Evolutionary conservation across 2,797 vertebrate genomes (phyloP).

Genomic region (Bovichtus variegatus): DNA sequence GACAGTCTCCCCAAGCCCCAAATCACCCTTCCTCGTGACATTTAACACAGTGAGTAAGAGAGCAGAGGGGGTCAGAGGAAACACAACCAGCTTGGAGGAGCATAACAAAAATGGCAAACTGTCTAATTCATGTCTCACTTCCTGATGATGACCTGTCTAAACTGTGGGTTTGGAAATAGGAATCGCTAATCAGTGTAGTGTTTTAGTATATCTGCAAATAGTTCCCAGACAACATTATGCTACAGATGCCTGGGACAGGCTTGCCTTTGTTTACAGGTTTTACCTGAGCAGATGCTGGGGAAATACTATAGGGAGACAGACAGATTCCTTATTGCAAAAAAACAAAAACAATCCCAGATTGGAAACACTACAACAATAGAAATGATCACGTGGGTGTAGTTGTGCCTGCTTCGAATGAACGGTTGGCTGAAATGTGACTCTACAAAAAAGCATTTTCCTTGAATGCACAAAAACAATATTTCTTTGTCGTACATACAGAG

Average conservation of each 20-base stretch:
- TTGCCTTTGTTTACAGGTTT: background rate
- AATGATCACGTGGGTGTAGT: background rate
- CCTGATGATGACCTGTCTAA: constrained; percentile 21
- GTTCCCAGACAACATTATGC: background rate
- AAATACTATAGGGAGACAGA: background rate
- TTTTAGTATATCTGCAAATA: background rate
- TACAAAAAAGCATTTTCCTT: background rate
- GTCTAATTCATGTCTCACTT: constrained; percentile 42
- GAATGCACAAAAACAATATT: background rate
- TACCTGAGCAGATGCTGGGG: background rate
- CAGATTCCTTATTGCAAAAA: background rate
- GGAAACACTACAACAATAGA: background rate
- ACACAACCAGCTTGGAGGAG: constrained; percentile 61
- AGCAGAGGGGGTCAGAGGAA: constrained; percentile 59
- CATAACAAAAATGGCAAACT: constrained; percentile 52
- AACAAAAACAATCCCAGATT: constrained; percentile 7
- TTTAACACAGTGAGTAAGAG: constrained; percentile 74
- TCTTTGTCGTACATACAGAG: background rate
- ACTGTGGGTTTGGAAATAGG: constrained; percentile 3
- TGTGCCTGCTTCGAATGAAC: background rate
- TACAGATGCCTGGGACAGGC: background rate
- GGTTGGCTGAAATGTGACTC: background rate
- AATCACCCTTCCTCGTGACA: constrained; percentile 73
- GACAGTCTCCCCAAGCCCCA: constrained; percentile 67
- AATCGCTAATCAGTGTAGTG: background rate